Percentiles rank a stretch among this genome's conserved stretches.
phyloP scores from a whole-genome alignment of 2,797 vertebrate species.

The Ficedula albicollis region DNA sequence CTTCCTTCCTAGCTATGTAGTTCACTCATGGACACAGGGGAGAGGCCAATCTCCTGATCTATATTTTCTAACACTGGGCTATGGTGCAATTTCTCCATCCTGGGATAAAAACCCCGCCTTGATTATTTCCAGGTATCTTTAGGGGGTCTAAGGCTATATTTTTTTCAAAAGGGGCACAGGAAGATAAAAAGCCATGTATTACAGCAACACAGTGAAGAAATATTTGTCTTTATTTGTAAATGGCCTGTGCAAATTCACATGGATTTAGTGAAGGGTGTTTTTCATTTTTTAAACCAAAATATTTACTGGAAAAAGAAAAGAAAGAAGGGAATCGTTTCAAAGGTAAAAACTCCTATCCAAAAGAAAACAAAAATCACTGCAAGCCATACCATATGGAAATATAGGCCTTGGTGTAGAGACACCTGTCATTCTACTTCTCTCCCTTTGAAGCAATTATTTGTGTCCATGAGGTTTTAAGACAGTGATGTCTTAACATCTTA shows the following conservation, averaged over 20 bases:
- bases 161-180: not conserved
- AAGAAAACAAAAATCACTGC: not conserved
- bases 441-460: not conserved
- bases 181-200: not conserved
- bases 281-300: not conserved
- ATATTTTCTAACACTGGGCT: not conserved
- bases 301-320: not conserved
- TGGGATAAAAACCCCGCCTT: not conserved
- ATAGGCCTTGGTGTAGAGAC: not conserved
- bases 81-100: not conserved
- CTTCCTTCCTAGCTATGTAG: not conserved
- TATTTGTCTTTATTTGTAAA: not conserved
- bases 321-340: not conserved
- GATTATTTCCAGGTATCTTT: not conserved
- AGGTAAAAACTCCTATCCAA: not conserved
- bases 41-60: not conserved
- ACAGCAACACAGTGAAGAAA: not conserved
- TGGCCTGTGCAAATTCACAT: not conserved
- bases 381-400: rapidly evolving
- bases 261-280: not conserved
- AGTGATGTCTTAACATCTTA: not conserved
- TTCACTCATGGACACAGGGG: not conserved
- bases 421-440: not conserved
- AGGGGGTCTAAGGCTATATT: not conserved
- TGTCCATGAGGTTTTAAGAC: not conserved